Evolutionary conservation across 2,888 invertebrate species (phyloP), one percentile per base, ranked within the genome.

Genomic region (Eupeodes latifasciatus): DNA sequence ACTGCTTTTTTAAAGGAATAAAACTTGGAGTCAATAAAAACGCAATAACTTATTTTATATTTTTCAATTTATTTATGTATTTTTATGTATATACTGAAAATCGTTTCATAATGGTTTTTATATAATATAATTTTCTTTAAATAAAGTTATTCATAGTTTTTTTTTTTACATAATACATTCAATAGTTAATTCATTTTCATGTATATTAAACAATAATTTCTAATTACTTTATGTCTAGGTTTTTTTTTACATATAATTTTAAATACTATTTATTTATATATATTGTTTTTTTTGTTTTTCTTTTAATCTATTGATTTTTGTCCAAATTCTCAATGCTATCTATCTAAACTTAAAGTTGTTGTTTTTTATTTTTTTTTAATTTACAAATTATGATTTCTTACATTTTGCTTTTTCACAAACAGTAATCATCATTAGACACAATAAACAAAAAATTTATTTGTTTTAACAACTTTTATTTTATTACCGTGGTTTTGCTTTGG

Each of bases 31-130:
- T 44, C 53, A 62, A 62, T 1, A 4, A 53, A 64, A 69, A 47
- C 36, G 11, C 55, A 34, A 49, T 66, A 2, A 62, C 10, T 74
- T 83, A 81, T 79, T 79, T 83, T 76, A 74, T 84, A 71, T 80
- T 85, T 80, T 87, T 19, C 53, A 40, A 53, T 69, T 40, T 44
- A 85, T 72, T 85, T 90, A 90, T 79, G 84, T 87, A 90, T 89
- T 91, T 90, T 91, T 91, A 90, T 77, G 81, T 91, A 90, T 77
- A 83, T 90, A 81, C 75, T 85, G 76, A 84, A 88, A 88, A 85
- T 88, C 61, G 64, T 75, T 88, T 85, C 64, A 81, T 88, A 78
- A 69, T 85, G 74, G 87, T 89, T 71, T 27, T 57, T 82, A 89
- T 89, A 78, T 82, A 71, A 59, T 85, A 90, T 88, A 81, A 85